These are phyloP conservation scores for Arothron firmamentum DNA, from an alignment of 2,113 vertebrate genomes.

Conservation along the genomic window DNA sequence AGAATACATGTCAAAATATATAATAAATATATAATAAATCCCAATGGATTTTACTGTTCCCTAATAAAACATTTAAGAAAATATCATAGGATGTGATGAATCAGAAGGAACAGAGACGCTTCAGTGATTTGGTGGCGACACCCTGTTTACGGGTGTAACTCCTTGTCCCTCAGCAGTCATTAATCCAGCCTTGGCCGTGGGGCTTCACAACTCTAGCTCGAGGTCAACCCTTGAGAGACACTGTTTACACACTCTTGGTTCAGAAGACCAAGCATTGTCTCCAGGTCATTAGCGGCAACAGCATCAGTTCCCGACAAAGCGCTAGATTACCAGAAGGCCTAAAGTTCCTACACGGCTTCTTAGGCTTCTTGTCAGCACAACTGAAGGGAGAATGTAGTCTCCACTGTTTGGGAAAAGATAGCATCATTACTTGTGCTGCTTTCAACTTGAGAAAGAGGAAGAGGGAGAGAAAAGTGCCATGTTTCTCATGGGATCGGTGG, in stretches of 20 bases:
- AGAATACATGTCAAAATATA: slow-evolving; percentile 20
- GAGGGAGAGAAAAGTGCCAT: slow-evolving; percentile 8
- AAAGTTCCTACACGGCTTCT: slow-evolving; percentile 23
- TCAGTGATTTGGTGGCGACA: slow-evolving; percentile 46
- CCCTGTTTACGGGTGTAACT: slow-evolving; percentile 61
- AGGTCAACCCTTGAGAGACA: slow-evolving; percentile 47
- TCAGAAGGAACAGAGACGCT: slow-evolving; percentile 41
- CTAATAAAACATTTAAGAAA: slow-evolving; percentile 36
- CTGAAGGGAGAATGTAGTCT: background rate
- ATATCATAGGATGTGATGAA: slow-evolving; percentile 46
- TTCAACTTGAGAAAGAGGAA: slow-evolving; percentile 13
- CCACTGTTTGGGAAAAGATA: slow-evolving; percentile 16
- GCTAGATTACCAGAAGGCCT: slow-evolving; percentile 18
- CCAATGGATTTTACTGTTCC: no score
- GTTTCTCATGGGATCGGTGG: slow-evolving; percentile 23
- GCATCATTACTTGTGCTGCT: slow-evolving; percentile 8
- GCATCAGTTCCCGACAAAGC: slow-evolving; percentile 33
- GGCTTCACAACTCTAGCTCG: slow-evolving; percentile 25
- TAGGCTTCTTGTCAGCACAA: slow-evolving; percentile 10
- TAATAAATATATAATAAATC: background rate
- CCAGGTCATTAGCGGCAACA: slow-evolving; percentile 31
- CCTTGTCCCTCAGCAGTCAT: slow-evolving; percentile 44
- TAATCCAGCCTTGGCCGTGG: slow-evolving; percentile 30
- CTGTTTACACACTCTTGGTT: slow-evolving; percentile 46
- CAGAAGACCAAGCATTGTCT: slow-evolving; percentile 16